Conservation (phyloP, 2,113 vertebrate species). For the Heliornis fulica region DNA sequence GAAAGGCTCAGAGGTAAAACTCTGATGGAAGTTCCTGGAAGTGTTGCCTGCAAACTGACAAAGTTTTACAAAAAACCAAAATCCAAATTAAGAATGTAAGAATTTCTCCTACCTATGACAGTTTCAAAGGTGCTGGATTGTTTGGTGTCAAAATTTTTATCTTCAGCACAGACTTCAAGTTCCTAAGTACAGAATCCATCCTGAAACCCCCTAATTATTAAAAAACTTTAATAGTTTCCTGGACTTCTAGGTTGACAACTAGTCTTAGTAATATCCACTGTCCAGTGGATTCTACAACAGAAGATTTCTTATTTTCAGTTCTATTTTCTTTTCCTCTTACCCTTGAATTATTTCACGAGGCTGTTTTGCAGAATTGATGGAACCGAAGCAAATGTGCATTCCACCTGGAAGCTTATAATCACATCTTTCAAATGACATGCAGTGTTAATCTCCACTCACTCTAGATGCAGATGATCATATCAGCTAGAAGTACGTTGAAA, state of each 20-base stretch:
- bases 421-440: not conserved
- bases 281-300: not conserved
- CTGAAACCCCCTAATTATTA: not conserved
- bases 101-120: not conserved
- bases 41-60: not conserved
- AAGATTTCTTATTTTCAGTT: not conserved
- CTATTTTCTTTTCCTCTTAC: not conserved
- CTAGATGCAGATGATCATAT: not conserved
- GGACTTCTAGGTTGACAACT: not conserved
- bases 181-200: not conserved
- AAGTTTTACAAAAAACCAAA: too few species aligned
- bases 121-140: not conserved
- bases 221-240: not conserved
- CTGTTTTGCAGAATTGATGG: not conserved
- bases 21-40: not conserved
- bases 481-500: not conserved
- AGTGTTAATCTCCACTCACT: not conserved
- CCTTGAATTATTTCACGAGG: not conserved
- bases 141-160: not conserved
- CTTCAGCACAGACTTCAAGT: not conserved
- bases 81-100: not conserved
- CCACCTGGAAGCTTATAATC: not conserved
- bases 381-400: not conserved
- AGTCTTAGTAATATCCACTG: not conserved
- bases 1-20: not conserved